Evolutionary conservation across 2,113 vertebrate genomes (phyloP).

Genomic region (Pagrus major): DNA sequence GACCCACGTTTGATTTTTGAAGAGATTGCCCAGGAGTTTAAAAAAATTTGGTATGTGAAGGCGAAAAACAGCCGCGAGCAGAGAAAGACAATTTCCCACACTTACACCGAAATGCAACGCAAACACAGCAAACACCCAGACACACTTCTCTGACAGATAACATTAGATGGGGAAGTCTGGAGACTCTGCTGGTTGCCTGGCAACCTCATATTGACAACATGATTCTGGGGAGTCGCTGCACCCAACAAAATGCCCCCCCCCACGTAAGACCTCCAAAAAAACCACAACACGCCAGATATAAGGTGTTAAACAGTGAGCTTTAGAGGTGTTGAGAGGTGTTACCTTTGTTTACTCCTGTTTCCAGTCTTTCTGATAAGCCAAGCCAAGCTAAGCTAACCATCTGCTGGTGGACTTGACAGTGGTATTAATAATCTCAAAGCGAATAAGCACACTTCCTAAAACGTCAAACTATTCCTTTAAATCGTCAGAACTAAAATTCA

Average conservation of each 20-base stretch:
- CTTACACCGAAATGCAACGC: neutral
- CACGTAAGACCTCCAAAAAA: neutral
- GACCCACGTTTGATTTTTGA: conserved; percentile 54
- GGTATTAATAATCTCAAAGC: conserved; percentile 3
- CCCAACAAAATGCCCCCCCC: neutral
- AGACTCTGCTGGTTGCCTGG: neutral
- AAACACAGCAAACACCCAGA: neutral
- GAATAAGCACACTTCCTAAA: neutral
- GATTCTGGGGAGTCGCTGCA: neutral
- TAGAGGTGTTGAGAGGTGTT: neutral
- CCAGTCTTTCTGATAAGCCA: neutral
- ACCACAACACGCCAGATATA: conserved; percentile 7
- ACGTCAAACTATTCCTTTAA: neutral
- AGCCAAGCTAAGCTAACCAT: too few relatives aligned
- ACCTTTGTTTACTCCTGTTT: neutral
- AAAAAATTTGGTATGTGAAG: conserved; percentile 28
- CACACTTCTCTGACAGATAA: neutral
- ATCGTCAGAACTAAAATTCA: conserved; percentile 6
- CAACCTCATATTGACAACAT: neutral
- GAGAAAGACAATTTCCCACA: conserved; percentile 28
- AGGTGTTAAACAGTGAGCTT: conserved; percentile 5
- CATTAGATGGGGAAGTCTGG: neutral
- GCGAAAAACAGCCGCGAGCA: conserved; percentile 32
- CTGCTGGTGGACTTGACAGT: conserved; percentile 8
- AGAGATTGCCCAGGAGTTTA: conserved; percentile 33